These are phyloP conservation scores for Amphiprion percula DNA, from an alignment of 2,113 vertebrate genomes.

Conservation along the genomic window DNA sequence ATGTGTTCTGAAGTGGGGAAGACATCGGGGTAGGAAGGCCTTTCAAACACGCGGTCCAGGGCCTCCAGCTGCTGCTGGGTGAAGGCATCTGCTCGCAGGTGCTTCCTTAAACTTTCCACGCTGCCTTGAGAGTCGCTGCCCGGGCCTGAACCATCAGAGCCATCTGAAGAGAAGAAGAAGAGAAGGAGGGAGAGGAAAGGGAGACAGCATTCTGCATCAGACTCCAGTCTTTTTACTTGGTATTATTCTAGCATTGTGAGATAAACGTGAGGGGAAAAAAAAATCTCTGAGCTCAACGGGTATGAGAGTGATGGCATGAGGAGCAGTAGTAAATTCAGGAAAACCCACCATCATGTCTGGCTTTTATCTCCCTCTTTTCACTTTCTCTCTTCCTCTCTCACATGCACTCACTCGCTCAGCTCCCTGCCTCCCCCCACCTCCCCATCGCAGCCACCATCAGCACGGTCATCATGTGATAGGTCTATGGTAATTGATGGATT, in stretches of 20 bases:
- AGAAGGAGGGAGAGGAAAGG: background rate
- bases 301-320: slow-evolving; percentile 55
- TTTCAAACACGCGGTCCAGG: slow-evolving; percentile 97
- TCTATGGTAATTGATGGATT: slow-evolving; percentile 88
- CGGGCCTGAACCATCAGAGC: slow-evolving; percentile 96
- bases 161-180: slow-evolving; percentile 84
- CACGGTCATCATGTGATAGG: slow-evolving; percentile 85
- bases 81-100: slow-evolving; percentile 98
- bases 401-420: slow-evolving; percentile 43
- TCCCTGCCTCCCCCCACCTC: slow-evolving; percentile 30
- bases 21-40: slow-evolving; percentile 96
- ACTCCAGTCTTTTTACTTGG: slow-evolving; percentile 25
- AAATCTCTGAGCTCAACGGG: slow-evolving; percentile 27
- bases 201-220: slow-evolving; percentile 47
- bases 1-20: slow-evolving; percentile 96
- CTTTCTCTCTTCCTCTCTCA: slow-evolving; percentile 26
- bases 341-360: slow-evolving; percentile 56
- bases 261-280: slow-evolving; percentile 22
- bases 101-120: slow-evolving; percentile 99
- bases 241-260: slow-evolving; percentile 38
- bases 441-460: slow-evolving; percentile 80
- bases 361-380: slow-evolving; percentile 56
- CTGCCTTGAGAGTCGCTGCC: slow-evolving; percentile 99
- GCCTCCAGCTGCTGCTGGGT: slow-evolving; percentile 98
- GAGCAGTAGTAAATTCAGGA: slow-evolving; percentile 54